phyloP scores from a whole-genome alignment of 2,888 invertebrate species.

The Xanthia togata region DNA sequence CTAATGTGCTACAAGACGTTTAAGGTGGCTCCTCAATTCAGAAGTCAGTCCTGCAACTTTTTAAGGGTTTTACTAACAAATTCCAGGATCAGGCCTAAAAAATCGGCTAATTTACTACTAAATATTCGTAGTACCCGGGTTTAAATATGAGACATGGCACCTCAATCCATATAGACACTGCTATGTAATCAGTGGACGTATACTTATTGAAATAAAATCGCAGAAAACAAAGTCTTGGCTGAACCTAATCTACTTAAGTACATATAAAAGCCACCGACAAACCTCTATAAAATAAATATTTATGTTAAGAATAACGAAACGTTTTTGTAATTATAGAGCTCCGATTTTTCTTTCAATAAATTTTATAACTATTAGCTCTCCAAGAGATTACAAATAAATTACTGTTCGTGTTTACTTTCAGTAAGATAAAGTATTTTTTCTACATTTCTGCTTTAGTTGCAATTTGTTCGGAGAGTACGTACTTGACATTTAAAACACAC shows the following conservation, averaged over 20 bases:
- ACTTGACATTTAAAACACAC: conserved; percentile 37
- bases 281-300: conserved; percentile 71
- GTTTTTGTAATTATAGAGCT: conserved; percentile 63
- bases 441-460: neutral
- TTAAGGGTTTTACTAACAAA: no score
- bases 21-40: no score
- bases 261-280: conserved; percentile 71
- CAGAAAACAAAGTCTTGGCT: conserved; percentile 40
- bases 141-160: no score
- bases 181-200: neutral
- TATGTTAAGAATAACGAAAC: conserved; percentile 67
- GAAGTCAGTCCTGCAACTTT: no score
- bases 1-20: no score
- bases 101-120: no score
- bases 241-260: conserved; percentile 67
- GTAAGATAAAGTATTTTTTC: conserved; percentile 2
- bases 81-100: no score
- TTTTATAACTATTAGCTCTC: conserved; percentile 39
- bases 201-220: conserved; percentile 17
- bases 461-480: conserved; percentile 10
- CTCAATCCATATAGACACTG: no score
- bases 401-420: conserved; percentile 43
- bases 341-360: conserved; percentile 54
- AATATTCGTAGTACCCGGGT: no score
- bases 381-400: conserved; percentile 38